Conservation (phyloP, 1,140 invertebrate genomes). For the Druon quercuslanigerum region DNA sequence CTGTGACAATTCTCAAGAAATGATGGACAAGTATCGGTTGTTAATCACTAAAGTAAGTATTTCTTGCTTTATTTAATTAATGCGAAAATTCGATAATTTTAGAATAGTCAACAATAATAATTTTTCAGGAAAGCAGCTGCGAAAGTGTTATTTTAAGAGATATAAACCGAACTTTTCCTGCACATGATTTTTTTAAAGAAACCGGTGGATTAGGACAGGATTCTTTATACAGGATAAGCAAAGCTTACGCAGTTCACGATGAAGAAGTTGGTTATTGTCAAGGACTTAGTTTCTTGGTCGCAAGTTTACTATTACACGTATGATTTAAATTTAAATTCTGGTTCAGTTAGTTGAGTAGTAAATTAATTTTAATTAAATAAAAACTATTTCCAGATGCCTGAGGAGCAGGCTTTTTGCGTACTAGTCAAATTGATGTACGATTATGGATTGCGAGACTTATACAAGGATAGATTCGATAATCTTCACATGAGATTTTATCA, state of each 20-base stretch:
- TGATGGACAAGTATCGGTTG: conserved; percentile 94
- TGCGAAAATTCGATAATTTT: conserved; percentile 33
- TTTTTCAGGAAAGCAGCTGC: conserved; percentile 85
- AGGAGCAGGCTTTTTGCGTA: conserved; percentile 99
- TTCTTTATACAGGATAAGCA: conserved; percentile 94
- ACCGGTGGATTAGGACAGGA: conserved; percentile 94
- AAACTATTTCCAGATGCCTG: conserved; percentile 90
- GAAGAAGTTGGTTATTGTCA: conserved; percentile 99
- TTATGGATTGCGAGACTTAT: conserved; percentile 94
- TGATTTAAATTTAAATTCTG: conserved; percentile 68
- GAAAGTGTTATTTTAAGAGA: conserved; percentile 96
- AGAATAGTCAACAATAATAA: conserved; percentile 34
- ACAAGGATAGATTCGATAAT: conserved; percentile 97
- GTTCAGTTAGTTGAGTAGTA: neutral
- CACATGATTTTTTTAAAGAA: conserved; percentile 98
- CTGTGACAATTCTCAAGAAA: conserved; percentile 86
- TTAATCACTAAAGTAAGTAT: conserved; percentile 90
- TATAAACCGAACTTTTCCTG: conserved; percentile 98
- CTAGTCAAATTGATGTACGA: conserved; percentile 98
- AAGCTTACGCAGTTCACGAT: conserved; percentile 98
- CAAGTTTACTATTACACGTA: conserved; percentile 95
- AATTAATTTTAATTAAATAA: neutral
- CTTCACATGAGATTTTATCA: conserved; percentile 97
- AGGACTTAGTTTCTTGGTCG: conserved; percentile 97
- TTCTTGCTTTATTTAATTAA: conserved; percentile 15